Conservation (phyloP, 2,888 invertebrate species). For the Catocala fraxini region DNA sequence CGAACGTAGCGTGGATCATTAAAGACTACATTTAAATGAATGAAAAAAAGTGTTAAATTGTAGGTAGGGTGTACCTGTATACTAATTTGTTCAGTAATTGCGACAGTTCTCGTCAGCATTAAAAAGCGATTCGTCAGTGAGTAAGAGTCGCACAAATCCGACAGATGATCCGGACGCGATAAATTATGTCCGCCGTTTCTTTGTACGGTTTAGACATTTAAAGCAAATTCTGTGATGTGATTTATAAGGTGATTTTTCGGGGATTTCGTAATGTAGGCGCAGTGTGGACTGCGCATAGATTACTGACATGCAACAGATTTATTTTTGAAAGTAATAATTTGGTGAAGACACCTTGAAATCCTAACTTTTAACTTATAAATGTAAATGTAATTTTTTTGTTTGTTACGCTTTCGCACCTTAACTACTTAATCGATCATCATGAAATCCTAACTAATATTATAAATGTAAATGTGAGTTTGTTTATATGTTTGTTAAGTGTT, state of each 20-base stretch:
- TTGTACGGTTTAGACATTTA: conserved; percentile 23
- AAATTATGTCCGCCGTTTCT: conserved; percentile 33
- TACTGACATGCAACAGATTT: too few relatives aligned
- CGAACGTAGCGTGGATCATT: conserved; percentile 24
- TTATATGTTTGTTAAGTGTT: too few relatives aligned
- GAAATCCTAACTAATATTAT: too few relatives aligned
- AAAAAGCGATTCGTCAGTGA: conserved; percentile 46
- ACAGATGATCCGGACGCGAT: conserved; percentile 41
- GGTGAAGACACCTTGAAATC: too few relatives aligned
- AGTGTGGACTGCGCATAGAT: too few relatives aligned
- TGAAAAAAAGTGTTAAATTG: conserved; percentile 46
- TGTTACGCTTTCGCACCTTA: too few relatives aligned
- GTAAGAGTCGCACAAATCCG: conserved; percentile 31
- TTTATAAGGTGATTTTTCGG: conserved; percentile 20
- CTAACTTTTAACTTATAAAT: too few relatives aligned
- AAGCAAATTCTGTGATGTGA: conserved; percentile 17
- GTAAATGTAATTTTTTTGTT: too few relatives aligned
- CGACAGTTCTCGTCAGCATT: conserved; percentile 47
- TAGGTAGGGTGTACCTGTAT: conserved; percentile 29
- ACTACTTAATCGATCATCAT: too few relatives aligned
- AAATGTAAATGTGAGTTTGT: too few relatives aligned
- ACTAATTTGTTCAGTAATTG: conserved; percentile 53
- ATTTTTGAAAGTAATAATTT: too few relatives aligned
- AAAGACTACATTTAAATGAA: conserved; percentile 40
- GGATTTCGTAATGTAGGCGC: too few relatives aligned